Conservation (phyloP, 2,888 invertebrate genomes). For the Drosophila eohydei region DNA sequence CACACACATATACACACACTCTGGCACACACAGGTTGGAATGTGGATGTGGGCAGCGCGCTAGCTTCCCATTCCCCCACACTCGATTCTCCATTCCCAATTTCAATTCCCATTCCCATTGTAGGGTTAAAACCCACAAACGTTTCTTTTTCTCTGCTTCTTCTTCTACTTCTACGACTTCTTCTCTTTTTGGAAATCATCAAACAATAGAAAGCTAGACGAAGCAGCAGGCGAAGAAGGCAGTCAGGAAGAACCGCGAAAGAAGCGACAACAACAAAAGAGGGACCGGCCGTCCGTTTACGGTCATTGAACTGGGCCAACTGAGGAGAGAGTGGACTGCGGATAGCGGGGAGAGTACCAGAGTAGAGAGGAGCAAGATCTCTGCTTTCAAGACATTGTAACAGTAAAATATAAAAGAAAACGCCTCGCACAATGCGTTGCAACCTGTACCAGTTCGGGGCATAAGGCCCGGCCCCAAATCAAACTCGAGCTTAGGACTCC, state of each 20-base stretch:
- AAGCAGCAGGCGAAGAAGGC: conserved; percentile 72
- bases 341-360: not conserved
- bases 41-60: conserved; percentile 60
- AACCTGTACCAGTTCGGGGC: conserved; percentile 42
- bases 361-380: conserved; percentile 49
- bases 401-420: conserved; percentile 62
- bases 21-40: conserved; percentile 50
- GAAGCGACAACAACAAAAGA: conserved; percentile 71
- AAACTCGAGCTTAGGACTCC: conserved; percentile 42
- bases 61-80: conserved; percentile 48
- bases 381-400: conserved; percentile 66
- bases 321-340: conserved; percentile 20
- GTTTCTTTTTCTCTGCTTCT: conserved; percentile 47
- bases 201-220: conserved; percentile 79
- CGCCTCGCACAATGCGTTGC: conserved; percentile 44
- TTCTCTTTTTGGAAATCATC: conserved; percentile 75
- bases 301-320: conserved; percentile 67
- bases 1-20: conserved; percentile 28
- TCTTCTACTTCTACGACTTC: conserved; percentile 4
- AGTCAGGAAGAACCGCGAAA: conserved; percentile 78
- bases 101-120: conserved; percentile 41
- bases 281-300: conserved; percentile 65
- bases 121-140: conserved; percentile 79
- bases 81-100: conserved; percentile 46
- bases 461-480: conserved; percentile 29